phyloP scores from a whole-genome alignment of 2,888 invertebrate genomes.

The Phlogophora meticulosa region DNA sequence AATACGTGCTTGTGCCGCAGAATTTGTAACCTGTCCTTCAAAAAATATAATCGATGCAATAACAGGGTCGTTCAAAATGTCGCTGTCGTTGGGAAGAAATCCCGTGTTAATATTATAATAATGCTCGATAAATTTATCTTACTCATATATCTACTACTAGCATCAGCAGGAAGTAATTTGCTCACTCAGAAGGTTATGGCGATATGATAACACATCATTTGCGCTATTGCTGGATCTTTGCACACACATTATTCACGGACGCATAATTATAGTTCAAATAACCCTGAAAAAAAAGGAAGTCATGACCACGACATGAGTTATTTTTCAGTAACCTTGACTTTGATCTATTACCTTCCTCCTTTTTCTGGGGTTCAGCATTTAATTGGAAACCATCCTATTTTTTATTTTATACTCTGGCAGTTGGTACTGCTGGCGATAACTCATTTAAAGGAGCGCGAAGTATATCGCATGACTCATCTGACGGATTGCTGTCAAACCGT shows the following conservation, averaged over 20 bases:
- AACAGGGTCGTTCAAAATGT: slow-evolving; percentile 39
- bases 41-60: slow-evolving; percentile 40
- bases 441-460: slow-evolving; percentile 31
- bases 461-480: slow-evolving; percentile 58
- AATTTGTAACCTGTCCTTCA: slow-evolving; percentile 45
- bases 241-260: slow-evolving; percentile 44
- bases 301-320: not conserved
- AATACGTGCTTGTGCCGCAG: slow-evolving; percentile 12
- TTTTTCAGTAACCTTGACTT: not conserved
- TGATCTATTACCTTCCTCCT: not conserved
- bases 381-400: slow-evolving; percentile 1
- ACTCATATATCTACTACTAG: slow-evolving; percentile 73
- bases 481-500: slow-evolving; percentile 58
- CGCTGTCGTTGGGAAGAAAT: slow-evolving; percentile 21
- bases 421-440: slow-evolving; percentile 25
- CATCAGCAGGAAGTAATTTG: slow-evolving; percentile 89
- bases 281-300: slow-evolving; percentile 31
- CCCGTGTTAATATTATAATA: slow-evolving; percentile 43
- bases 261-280: slow-evolving; percentile 27
- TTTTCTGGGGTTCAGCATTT: not conserved
- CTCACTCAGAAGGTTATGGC: slow-evolving; percentile 86
- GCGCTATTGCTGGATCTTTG: slow-evolving; percentile 60
- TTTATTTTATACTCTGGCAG: slow-evolving; percentile 8
- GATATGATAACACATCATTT: slow-evolving; percentile 85
- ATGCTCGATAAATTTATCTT: slow-evolving; percentile 63